Evolutionary conservation across 1,140 invertebrate species (phyloP).

Genomic region (Dermatophagoides farinae): DNA sequence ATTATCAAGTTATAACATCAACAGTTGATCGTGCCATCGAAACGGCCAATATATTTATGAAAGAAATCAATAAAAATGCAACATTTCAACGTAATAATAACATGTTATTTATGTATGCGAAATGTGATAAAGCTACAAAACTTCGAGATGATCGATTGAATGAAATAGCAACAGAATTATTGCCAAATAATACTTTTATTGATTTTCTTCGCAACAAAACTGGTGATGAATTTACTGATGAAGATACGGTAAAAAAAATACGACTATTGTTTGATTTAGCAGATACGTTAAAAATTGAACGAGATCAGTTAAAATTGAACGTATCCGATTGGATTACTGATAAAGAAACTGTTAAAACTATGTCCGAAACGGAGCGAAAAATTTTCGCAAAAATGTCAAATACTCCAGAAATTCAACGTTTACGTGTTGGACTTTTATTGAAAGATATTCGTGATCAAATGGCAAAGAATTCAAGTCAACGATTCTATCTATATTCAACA

Average conservation of each 20-base stretch:
- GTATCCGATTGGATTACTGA: conserved; percentile 9
- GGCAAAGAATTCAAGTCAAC: background rate
- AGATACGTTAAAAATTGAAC: conserved; percentile 5
- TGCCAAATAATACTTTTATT: background rate
- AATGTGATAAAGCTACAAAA: conserved; percentile 4
- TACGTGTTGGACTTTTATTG: conserved; percentile 3
- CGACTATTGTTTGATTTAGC: background rate
- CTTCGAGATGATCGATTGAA: background rate
- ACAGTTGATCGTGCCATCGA: background rate
- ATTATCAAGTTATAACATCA: conserved; percentile 2
- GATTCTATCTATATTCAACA: conserved; percentile 5
- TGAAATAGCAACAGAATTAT: background rate
- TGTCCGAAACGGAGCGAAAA: background rate
- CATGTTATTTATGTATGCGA: background rate
- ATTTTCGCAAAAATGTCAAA: conserved; percentile 1
- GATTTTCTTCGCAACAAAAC: background rate
- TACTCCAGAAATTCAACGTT: background rate
- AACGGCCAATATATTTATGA: conserved; percentile 3
- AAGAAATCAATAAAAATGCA: background rate
- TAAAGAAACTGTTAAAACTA: background rate
- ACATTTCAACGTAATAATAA: background rate
- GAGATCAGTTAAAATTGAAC: conserved; percentile 1
- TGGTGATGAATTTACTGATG: conserved; percentile 1
- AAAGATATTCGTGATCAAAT: background rate
- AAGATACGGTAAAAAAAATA: background rate